Conservation (phyloP, 2,888 invertebrate genomes). For the Dicyrtoma fusca region DNA sequence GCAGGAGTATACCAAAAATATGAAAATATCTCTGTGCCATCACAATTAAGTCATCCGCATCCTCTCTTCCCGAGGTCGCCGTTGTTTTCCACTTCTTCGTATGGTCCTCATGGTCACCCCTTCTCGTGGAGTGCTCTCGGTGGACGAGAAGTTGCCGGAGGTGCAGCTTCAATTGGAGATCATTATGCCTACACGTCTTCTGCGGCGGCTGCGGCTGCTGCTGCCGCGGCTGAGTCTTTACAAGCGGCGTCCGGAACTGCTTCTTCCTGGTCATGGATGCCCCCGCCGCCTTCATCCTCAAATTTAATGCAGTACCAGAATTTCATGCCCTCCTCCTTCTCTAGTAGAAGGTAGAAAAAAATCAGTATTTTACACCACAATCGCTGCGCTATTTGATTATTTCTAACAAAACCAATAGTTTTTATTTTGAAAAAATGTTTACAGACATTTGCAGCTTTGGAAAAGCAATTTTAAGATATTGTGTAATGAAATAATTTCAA, state of each 20-base stretch:
- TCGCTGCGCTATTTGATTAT: background rate
- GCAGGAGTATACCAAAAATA: constrained; percentile 18
- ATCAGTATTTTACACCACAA: too few species aligned
- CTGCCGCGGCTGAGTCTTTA: constrained; percentile 1
- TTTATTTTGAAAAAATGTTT: background rate
- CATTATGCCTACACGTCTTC: constrained; percentile 20
- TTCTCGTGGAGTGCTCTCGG: constrained; percentile 45
- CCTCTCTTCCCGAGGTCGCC: constrained; percentile 25
- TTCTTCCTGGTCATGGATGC: constrained; percentile 47
- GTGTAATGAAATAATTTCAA: too few species aligned
- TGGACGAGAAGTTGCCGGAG: background rate
- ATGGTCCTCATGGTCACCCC: constrained; percentile 20
- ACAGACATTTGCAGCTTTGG: too few species aligned
- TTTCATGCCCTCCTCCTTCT: constrained; percentile 42
- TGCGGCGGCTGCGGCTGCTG: background rate
- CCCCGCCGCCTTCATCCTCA: constrained; percentile 42
- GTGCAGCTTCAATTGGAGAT: constrained; percentile 21
- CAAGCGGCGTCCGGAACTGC: constrained; percentile 34
- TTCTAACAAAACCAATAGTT: background rate
- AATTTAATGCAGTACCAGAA: constrained; percentile 46
- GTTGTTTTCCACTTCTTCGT: constrained; percentile 39
- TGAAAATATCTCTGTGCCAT: background rate
- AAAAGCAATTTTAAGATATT: too few species aligned
- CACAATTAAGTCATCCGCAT: background rate
- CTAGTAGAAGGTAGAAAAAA: constrained; percentile 38